A percentile compares a stretch with the other conserved stretches of the same genome.
These are phyloP conservation scores for Phenganax marumi DNA, from an alignment of 92 coral and sea anemone species.

Conservation along the genomic window DNA sequence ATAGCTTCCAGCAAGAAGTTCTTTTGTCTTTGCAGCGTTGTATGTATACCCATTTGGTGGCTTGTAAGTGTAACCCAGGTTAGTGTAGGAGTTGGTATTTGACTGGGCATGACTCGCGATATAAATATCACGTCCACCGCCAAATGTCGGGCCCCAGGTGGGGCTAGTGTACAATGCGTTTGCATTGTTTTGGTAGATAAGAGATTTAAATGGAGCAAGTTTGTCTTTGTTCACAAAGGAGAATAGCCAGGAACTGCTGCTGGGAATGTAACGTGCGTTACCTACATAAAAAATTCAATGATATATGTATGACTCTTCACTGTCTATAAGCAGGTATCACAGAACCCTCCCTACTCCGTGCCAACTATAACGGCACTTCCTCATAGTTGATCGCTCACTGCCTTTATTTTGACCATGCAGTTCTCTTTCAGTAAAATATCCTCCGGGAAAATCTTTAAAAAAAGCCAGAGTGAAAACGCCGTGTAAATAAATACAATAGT, in stretches of 20 bases:
- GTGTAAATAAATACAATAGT: not conserved
- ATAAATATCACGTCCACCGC: too few species aligned
- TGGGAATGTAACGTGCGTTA: not conserved
- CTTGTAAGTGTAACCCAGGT: not conserved
- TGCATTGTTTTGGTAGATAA: not conserved
- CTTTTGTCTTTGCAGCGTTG: not conserved
- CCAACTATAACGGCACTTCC: too few species aligned
- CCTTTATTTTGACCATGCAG: too few species aligned
- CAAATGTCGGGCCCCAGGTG: conserved; percentile 10
- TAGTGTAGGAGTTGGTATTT: not conserved
- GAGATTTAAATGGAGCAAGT: not conserved
- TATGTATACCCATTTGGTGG: not conserved
- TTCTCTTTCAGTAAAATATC: too few species aligned
- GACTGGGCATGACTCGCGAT: not conserved
- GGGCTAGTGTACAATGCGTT: not conserved
- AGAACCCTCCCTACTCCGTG: too few species aligned
- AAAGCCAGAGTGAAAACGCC: not conserved
- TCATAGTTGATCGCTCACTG: too few species aligned
- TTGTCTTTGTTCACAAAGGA: conserved; percentile 1
- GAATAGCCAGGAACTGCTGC: not conserved
- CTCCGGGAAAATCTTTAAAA: too few species aligned
- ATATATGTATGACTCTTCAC: not conserved
- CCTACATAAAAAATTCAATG: not conserved
- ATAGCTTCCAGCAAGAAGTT: not conserved
- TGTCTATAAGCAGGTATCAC: not conserved